A percentile compares a stretch with the other conserved stretches of the same genome.
Evolutionary conservation across 2,797 vertebrate species (phyloP).

Genomic region (Channa striata): DNA sequence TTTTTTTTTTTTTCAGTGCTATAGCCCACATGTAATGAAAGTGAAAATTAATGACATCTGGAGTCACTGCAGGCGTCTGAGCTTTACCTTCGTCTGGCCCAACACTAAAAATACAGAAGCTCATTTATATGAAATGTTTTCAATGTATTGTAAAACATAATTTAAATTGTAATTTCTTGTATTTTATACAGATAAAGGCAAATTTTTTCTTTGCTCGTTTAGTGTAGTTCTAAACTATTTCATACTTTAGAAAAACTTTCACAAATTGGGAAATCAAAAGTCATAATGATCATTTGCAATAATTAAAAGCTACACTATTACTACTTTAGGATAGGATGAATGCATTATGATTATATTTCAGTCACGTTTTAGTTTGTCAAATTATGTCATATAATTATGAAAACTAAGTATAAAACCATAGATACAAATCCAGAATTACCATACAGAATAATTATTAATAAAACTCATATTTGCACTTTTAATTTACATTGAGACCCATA

Average conservation of each 20-base stretch:
- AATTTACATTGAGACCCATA: too few relatives aligned
- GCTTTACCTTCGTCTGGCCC: neutral
- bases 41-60: neutral
- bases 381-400: neutral
- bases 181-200: neutral
- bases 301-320: too few relatives aligned
- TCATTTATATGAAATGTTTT: constrained; percentile 1
- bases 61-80: neutral
- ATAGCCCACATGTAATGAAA: neutral
- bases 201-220: too few relatives aligned
- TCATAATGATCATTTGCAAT: too few relatives aligned
- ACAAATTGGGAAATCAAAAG: too few relatives aligned
- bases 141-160: neutral
- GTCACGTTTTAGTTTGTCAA: too few relatives aligned
- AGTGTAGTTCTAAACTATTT: neutral
- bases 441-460: too few relatives aligned
- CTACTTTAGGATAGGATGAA: too few relatives aligned
- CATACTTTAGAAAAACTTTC: neutral
- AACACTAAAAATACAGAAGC: neutral
- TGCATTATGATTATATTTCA: too few relatives aligned
- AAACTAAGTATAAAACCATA: constrained; percentile 1
- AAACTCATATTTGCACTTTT: too few relatives aligned
- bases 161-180: too few relatives aligned
- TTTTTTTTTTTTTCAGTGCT: neutral
- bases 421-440: neutral